Evolutionary conservation across 2,797 vertebrate genomes (phyloP).

Genomic region (Petrocephalus sullivani): DNA sequence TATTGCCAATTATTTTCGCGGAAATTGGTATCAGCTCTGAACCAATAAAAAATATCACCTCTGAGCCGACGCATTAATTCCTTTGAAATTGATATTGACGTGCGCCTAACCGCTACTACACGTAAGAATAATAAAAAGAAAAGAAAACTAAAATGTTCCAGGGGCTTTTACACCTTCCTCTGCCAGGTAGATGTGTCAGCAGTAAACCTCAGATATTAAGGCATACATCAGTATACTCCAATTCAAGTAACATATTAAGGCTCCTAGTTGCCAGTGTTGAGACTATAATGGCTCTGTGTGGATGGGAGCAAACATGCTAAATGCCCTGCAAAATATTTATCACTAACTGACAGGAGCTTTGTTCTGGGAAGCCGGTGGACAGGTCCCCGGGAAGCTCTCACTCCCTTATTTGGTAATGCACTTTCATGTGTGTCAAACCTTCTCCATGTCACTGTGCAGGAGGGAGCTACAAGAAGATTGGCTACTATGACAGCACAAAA

Average conservation of each 20-base stretch:
- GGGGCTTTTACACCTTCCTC: not conserved
- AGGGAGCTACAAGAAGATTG: conserved; percentile 70
- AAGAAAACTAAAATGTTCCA: not conserved
- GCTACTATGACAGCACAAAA: conserved; percentile 72
- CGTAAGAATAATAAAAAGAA: not conserved
- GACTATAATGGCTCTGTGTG: not conserved
- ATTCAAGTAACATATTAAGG: not conserved
- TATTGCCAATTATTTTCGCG: conserved; percentile 19
- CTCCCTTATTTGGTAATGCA: not conserved
- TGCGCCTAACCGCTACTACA: not conserved
- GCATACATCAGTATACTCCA: not conserved
- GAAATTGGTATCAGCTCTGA: conserved; percentile 23
- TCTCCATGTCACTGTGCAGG: conserved; percentile 40
- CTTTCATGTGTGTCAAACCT: not conserved
- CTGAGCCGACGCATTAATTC: not conserved
- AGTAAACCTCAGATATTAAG: not conserved
- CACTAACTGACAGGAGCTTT: not conserved
- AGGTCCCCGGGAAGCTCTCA: not conserved
- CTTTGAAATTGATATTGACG: conserved; percentile 4
- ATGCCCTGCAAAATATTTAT: not conserved
- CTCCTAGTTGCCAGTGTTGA: not conserved
- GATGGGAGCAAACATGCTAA: not conserved
- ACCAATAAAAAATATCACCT: conserved; percentile 18
- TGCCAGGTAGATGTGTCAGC: not conserved
- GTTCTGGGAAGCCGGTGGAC: not conserved